phyloP scores from a whole-genome alignment of 2,888 invertebrate genomes.

The Theretra japonica region DNA sequence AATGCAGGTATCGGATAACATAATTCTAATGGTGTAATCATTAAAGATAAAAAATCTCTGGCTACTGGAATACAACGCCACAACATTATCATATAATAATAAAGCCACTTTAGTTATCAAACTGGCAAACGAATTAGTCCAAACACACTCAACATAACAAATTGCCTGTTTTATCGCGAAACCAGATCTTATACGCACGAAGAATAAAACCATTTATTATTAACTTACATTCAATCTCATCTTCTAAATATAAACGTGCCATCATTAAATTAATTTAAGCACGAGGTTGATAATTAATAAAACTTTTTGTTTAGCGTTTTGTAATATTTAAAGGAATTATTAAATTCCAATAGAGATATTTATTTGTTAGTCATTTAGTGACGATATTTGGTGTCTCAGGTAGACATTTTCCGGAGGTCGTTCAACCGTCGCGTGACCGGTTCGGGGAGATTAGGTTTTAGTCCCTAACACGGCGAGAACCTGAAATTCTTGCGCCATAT shows the following conservation, averaged over 20 bases:
- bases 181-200: too few species aligned
- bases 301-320: background rate
- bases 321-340: background rate
- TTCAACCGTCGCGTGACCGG: conserved; percentile 22
- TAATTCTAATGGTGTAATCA: too few species aligned
- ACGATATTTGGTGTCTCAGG: conserved; percentile 11
- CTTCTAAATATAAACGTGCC: conserved; percentile 14
- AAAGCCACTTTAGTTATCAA: too few species aligned
- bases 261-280: background rate
- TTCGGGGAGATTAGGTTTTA: conserved; percentile 24
- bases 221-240: background rate
- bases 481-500: conserved; percentile 15
- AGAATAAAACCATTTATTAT: background rate
- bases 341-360: background rate
- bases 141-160: too few species aligned
- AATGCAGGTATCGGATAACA: too few species aligned
- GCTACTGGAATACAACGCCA: too few species aligned
- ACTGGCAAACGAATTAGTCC: too few species aligned
- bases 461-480: conserved; percentile 11
- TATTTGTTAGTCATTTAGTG: background rate
- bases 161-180: too few species aligned
- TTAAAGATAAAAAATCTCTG: too few species aligned
- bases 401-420: conserved; percentile 8
- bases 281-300: background rate
- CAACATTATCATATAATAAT: too few species aligned